phyloP scores from a whole-genome alignment of 2,888 invertebrate genomes.

The Enchytraeus crypticus region DNA sequence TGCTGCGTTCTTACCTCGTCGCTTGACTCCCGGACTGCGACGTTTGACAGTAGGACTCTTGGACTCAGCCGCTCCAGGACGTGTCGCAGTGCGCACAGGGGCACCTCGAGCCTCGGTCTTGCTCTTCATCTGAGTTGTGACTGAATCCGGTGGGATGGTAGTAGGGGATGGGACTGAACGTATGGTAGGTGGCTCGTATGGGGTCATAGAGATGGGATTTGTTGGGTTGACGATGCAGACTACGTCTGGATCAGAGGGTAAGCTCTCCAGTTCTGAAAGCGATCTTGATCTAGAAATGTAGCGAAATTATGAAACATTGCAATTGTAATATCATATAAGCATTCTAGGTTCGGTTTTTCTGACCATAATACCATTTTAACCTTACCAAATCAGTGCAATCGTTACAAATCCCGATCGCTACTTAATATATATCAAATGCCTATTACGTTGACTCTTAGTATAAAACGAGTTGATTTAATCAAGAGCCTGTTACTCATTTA shows the following conservation, averaged over 20 bases:
- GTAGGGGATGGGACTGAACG: not conserved
- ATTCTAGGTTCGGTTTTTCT: too few species aligned
- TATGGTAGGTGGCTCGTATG: not conserved
- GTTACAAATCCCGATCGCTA: too few species aligned
- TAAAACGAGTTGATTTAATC: too few species aligned
- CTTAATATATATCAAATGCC: too few species aligned
- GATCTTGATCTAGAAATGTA: constrained; percentile 5
- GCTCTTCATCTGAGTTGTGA: too few species aligned
- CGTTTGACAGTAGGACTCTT: not conserved
- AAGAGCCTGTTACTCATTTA: too few species aligned
- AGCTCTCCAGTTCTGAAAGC: constrained; percentile 2
- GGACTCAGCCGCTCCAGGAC: not conserved
- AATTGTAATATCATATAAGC: too few species aligned
- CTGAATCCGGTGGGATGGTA: not conserved
- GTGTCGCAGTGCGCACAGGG: not conserved
- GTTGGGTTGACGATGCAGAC: not conserved
- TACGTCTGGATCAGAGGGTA: not conserved
- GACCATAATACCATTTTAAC: too few species aligned
- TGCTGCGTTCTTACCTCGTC: not conserved
- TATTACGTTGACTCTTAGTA: too few species aligned
- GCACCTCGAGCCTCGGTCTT: too few species aligned
- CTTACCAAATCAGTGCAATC: too few species aligned
- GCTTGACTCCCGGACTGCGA: not conserved
- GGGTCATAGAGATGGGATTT: not conserved
- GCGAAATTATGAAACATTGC: too few species aligned